Conservation (phyloP, 1,140 invertebrate species). For the roundworm (Caenorhabditis elegans) region DNA sequence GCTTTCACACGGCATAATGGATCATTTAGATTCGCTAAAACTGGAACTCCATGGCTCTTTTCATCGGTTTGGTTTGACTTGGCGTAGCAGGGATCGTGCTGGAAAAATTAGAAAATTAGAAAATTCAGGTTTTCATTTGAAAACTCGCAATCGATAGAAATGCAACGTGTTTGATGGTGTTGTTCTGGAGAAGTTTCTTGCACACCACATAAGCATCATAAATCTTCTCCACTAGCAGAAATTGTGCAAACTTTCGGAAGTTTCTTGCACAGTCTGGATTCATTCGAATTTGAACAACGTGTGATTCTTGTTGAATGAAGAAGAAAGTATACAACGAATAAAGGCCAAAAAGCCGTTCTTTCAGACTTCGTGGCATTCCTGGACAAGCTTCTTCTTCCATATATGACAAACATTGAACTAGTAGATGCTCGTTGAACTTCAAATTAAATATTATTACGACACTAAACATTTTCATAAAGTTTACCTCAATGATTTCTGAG, state of each 20-base stretch:
- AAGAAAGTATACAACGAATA: neutral
- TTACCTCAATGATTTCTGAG: slow-evolving; percentile 16
- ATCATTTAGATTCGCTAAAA: neutral
- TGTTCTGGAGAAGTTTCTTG: neutral
- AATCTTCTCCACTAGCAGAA: neutral
- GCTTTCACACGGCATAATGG: neutral
- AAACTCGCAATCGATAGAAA: neutral
- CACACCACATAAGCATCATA: neutral
- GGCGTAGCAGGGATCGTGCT: neutral
- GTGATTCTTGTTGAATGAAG: neutral
- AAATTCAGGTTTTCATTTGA: no score
- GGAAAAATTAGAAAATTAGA: neutral
- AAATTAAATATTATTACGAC: no score
- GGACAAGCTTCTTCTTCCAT: neutral
- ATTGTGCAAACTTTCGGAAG: neutral
- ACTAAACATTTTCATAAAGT: no score
- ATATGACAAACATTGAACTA: neutral
- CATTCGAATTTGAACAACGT: slow-evolving; percentile 9
- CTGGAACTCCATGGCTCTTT: neutral
- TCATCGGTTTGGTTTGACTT: neutral
- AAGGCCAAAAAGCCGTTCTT: neutral
- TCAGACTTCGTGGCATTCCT: neutral
- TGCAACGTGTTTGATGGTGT: neutral
- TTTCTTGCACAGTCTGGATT: neutral
- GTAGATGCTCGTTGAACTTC: neutral